Base-by-base conservation (phyloP, 2,113 vertebrate species). In the Calyptommatus sinebrachiatus region DNA sequence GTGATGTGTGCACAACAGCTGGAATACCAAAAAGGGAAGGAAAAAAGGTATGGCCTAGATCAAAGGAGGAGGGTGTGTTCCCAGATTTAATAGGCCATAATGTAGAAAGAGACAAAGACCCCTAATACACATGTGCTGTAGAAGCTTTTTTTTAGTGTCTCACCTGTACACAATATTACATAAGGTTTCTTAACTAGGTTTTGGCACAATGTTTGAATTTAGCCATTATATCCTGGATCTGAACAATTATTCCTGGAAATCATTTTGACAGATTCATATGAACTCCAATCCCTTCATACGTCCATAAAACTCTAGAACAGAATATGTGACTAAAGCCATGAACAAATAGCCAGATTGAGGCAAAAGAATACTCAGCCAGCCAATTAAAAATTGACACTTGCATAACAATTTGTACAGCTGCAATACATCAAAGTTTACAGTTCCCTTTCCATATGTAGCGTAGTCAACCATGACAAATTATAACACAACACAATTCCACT, bases 371-470 rank as follows among this genome's bases (percentile, higher is more conserved):
- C 21, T 68, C 24, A 68, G 14, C 21, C n/a, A 75, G 70, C 76
- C 63, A 78, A 46, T 31, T 73, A 78, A 83, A 70, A 80, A 26
- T 31, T 84, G 69, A 71, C 60, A 28, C 14, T 73, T 70, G 2
- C 70, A 45, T 77, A 73, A 77, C 45, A 11, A 10, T 68, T 73
- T 83, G 35, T 76, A 70, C 78, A 82, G 57, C 77, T 85, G 68
- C 63, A 48, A n/a, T 57, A 35, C 48, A 57, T 83, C 80, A 61
- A 73, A 72, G 41, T 88, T 86, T 71, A 71, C 71, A 77, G 62
- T 21, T 31, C 7, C 50, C 62, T 78, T 87, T 68, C 26, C 10
- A 48, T 68, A 68, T 66, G 35, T 66, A 67, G 61, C 70, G 28
- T 46, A 82, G 45, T 80, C 78, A 69, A 46, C 73, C 18, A 18